phyloP scores from a whole-genome alignment of 1,140 invertebrate genomes.

The Anastrepha obliqua region DNA sequence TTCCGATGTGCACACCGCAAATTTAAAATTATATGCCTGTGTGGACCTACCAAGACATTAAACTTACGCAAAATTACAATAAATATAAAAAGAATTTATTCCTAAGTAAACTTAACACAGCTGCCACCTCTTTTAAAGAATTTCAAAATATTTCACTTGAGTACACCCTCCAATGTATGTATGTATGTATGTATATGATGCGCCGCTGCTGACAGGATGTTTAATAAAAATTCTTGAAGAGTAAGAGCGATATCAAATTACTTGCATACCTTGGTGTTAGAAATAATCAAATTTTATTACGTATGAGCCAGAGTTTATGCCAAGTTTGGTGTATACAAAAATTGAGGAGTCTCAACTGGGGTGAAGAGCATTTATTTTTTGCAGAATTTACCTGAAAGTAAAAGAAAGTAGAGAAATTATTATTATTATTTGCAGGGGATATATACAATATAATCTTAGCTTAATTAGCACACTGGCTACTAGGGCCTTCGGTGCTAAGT shows the following conservation, averaged over 20 bases:
- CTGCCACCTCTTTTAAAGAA: not conserved
- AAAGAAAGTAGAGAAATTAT: not conserved
- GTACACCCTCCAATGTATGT: not conserved
- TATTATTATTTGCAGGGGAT: too few species aligned
- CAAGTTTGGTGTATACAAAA: too few species aligned
- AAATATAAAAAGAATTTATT: not conserved
- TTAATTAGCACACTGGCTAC: too few species aligned
- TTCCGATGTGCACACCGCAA: not conserved
- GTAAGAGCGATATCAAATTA: not conserved
- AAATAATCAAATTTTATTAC: not conserved
- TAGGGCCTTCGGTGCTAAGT: too few species aligned
- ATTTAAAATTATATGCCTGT: not conserved
- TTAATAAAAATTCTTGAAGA: not conserved
- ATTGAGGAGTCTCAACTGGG: not conserved
- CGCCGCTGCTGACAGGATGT: not conserved
- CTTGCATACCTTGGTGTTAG: not conserved
- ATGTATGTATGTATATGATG: not conserved
- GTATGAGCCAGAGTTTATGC: not conserved
- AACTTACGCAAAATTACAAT: not conserved
- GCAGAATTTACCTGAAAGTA: not conserved
- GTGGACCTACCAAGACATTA: not conserved
- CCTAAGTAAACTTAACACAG: not conserved
- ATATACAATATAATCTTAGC: too few species aligned
- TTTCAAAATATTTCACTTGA: not conserved
- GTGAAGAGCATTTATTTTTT: not conserved